These are phyloP conservation scores for Danionella cerebrum DNA, from an alignment of 2,113 vertebrate species.

Conservation along the genomic window DNA sequence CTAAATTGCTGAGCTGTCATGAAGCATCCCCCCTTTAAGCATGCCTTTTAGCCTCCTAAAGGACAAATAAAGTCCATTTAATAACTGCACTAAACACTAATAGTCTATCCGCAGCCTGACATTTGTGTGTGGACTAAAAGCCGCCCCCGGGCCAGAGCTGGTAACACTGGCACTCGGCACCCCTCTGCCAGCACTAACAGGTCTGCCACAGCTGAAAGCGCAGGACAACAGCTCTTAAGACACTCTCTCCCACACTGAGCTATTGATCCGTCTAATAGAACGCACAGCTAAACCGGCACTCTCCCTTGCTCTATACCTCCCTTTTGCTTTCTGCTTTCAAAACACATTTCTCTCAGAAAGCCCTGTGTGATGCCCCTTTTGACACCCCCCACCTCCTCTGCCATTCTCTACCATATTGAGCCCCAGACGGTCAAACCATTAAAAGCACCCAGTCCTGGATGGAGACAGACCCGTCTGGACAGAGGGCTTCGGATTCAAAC, in stretches of 20 bases:
- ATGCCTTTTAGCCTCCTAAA: conserved; percentile 73
- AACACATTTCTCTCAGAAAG: conserved; percentile 56
- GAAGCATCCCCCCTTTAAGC: conserved; percentile 65
- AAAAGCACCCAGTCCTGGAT: background rate
- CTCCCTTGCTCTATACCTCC: conserved; percentile 41
- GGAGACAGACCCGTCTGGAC: background rate
- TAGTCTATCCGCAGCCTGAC: conserved; percentile 69
- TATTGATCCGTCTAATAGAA: conserved; percentile 82
- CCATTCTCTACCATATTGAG: background rate
- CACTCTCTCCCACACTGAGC: conserved; percentile 77
- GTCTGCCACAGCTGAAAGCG: conserved; percentile 75
- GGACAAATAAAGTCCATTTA: conserved; percentile 80
- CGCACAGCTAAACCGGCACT: conserved; percentile 62
- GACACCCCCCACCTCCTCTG: background rate
- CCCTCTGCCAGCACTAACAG: conserved; percentile 76
- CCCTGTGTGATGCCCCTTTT: conserved; percentile 6
- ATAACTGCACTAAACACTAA: conserved; percentile 75
- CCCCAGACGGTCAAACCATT: background rate
- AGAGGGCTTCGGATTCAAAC: background rate
- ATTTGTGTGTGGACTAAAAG: conserved; percentile 80
- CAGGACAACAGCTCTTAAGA: conserved; percentile 83
- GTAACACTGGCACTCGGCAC: conserved; percentile 62
- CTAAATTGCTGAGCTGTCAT: conserved; percentile 69
- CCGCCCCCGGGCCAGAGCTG: conserved; percentile 68
- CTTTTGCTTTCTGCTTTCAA: conserved; percentile 56